phyloP scores from a whole-genome alignment of 2,888 invertebrate genomes.

The Nemapogon koenigi region DNA sequence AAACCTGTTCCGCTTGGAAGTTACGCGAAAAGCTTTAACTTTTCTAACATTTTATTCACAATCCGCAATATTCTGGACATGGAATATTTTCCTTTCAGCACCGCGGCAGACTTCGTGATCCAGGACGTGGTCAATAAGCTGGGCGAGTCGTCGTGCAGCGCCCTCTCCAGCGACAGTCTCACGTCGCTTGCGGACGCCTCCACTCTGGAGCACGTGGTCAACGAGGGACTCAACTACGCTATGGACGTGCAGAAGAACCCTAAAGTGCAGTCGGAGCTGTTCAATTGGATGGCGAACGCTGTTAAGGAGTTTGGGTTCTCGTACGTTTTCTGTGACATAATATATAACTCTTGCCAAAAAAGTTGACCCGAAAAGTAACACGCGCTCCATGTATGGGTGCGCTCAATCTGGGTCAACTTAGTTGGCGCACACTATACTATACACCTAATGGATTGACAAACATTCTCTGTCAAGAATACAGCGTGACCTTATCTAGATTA shows the following conservation, averaged over 20 bases:
- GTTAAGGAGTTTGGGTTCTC: constrained; percentile 87
- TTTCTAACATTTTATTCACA: too few relatives aligned
- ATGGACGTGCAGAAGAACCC: constrained; percentile 88
- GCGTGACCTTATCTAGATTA: too few relatives aligned
- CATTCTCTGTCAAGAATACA: too few relatives aligned
- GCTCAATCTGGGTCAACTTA: background rate
- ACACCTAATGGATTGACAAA: too few relatives aligned
- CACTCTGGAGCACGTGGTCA: constrained; percentile 75
- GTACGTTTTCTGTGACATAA: constrained; percentile 50
- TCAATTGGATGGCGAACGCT: constrained; percentile 80
- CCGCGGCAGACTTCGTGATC: constrained; percentile 76
- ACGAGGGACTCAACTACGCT: constrained; percentile 74
- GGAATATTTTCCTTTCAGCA: too few relatives aligned
- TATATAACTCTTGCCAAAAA: background rate
- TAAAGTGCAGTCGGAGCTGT: constrained; percentile 86
- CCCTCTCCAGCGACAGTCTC: constrained; percentile 70
- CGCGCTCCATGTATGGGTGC: background rate
- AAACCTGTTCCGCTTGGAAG: too few relatives aligned
- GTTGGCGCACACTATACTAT: too few relatives aligned
- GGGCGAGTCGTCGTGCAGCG: constrained; percentile 83
- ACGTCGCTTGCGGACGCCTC: constrained; percentile 81
- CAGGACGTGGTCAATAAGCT: constrained; percentile 85
- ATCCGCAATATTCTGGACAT: too few relatives aligned
- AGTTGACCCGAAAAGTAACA: too few relatives aligned
- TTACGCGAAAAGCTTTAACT: too few relatives aligned